Evolutionary conservation across 2,888 invertebrate species (phyloP).

Genomic region (Aplocera efformata): DNA sequence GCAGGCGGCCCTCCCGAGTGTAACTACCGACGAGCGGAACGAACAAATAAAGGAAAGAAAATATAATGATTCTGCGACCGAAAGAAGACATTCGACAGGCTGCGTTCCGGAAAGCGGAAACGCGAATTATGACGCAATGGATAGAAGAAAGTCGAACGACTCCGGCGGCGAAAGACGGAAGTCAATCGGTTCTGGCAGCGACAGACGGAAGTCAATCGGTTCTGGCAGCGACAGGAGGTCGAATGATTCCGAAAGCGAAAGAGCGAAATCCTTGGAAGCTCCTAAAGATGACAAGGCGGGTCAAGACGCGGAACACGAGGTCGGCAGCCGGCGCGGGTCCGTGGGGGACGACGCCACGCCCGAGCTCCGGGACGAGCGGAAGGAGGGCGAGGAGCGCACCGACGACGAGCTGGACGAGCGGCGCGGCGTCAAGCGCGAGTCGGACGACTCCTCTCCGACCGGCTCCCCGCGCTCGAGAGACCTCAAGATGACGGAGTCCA

Average conservation of each 20-base stretch:
- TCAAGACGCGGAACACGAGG: not conserved
- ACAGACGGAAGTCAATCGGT: no score
- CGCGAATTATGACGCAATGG: no score
- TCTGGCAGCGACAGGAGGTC: not conserved
- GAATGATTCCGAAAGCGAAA: not conserved
- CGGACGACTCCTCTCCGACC: slow-evolving; percentile 16
- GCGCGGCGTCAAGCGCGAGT: slow-evolving; percentile 9
- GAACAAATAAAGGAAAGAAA: not conserved
- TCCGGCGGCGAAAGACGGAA: no score
- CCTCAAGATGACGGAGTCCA: slow-evolving; percentile 81
- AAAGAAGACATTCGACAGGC: no score
- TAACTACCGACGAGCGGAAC: not conserved
- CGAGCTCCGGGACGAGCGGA: not conserved
- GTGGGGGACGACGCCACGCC: slow-evolving; percentile 7
- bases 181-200: not conserved
- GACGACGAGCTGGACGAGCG: not conserved
- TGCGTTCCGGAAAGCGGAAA: no score
- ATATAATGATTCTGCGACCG: no score
- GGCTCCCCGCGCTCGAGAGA: slow-evolving; percentile 25
- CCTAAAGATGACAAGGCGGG: not conserved
- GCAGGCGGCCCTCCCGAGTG: not conserved
- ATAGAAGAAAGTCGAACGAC: no score
- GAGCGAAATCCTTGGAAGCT: no score
- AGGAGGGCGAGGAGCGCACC: slow-evolving; percentile 21
- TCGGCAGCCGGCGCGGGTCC: not conserved